phyloP scores from a whole-genome alignment of 2,888 invertebrate species.

The Ormyrus nitidulus region DNA sequence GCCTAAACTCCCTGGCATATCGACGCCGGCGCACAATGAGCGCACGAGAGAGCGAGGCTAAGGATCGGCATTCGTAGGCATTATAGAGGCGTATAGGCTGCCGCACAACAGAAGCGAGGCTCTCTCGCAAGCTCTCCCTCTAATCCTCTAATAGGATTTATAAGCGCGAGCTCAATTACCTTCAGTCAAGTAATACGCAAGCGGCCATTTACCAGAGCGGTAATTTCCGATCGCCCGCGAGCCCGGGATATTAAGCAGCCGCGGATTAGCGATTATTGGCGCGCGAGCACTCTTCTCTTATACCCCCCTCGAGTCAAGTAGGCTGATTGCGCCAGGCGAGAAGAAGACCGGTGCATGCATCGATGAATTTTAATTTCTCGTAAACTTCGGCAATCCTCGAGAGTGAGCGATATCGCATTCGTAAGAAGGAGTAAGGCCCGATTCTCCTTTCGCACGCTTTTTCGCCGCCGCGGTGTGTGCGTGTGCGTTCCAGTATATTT shows the following conservation, averaged over 20 bases:
- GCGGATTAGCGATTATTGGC: no score
- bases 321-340: no score
- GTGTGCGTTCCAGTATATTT: neutral
- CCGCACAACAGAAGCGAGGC: slow-evolving; percentile 46
- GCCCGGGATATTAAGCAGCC: no score
- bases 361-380: no score
- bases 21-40: slow-evolving; percentile 4
- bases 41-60: slow-evolving; percentile 11
- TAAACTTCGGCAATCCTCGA: no score
- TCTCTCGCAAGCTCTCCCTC: slow-evolving; percentile 58
- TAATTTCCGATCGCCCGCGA: slow-evolving; percentile 63
- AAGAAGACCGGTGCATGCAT: no score
- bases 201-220: slow-evolving; percentile 64
- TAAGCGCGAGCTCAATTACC: slow-evolving; percentile 74
- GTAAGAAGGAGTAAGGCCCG: no score
- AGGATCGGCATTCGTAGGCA: slow-evolving; percentile 17
- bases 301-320: no score
- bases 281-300: no score
- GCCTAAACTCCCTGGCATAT: slow-evolving; percentile 6
- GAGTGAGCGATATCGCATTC: slow-evolving; percentile 26
- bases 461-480: neutral
- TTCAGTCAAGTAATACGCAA: slow-evolving; percentile 69
- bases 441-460: neutral
- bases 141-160: slow-evolving; percentile 75
- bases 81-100: neutral